Conservation (phyloP, 2,113 vertebrate species). For the Carlito syrichta region DNA sequence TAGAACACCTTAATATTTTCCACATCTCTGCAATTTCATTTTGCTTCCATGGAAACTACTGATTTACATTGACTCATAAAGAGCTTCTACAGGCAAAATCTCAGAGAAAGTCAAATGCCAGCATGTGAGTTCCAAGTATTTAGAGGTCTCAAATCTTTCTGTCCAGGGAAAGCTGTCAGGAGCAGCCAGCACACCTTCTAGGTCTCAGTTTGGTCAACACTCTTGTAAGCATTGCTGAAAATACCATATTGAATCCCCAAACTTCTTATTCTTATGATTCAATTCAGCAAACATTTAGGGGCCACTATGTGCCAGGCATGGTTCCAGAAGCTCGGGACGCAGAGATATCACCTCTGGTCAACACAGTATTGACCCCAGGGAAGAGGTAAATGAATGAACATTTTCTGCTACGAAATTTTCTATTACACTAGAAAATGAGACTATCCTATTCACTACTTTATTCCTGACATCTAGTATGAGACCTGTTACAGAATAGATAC, state of each 20-base stretch:
- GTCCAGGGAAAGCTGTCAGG: background rate
- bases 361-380: background rate
- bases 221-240: background rate
- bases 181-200: background rate
- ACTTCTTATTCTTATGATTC: background rate
- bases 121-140: background rate
- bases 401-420: background rate
- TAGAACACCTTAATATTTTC: conserved; percentile 15
- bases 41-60: conserved; percentile 38
- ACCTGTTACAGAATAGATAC: background rate
- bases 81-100: background rate
- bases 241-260: background rate
- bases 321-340: background rate
- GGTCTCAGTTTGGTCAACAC: background rate
- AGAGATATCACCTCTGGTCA: background rate
- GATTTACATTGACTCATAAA: conserved; percentile 22
- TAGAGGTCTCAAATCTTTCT: background rate
- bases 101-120: conserved; percentile 9
- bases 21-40: conserved; percentile 26
- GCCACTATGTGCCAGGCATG: background rate
- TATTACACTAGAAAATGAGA: background rate
- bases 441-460: background rate
- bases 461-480: background rate
- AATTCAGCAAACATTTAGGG: background rate
- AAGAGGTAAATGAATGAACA: background rate